Evolutionary conservation across 2,888 invertebrate genomes (phyloP).

Genomic region (Drosophila flavopinicola): DNA sequence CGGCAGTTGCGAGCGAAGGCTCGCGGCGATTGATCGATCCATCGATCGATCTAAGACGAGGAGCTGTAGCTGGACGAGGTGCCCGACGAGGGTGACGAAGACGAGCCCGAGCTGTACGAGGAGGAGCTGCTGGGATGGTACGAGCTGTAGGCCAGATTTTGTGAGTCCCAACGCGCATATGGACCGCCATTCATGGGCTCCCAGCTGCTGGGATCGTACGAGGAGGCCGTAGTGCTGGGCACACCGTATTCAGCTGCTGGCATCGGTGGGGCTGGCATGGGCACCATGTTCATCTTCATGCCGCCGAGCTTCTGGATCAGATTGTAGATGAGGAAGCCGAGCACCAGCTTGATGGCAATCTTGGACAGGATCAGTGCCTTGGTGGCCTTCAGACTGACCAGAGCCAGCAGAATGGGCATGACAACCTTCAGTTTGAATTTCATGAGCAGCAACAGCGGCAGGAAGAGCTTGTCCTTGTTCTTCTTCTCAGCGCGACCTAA

Average conservation of each 20-base stretch:
- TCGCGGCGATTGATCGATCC: too few relatives aligned
- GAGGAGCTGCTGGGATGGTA: conserved; percentile 89
- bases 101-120: conserved; percentile 85
- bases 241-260: conserved; percentile 89
- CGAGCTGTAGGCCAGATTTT: conserved; percentile 89
- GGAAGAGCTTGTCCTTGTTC: conserved; percentile 91
- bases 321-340: conserved; percentile 92
- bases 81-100: conserved; percentile 57
- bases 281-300: conserved; percentile 90
- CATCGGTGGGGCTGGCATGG: conserved; percentile 86
- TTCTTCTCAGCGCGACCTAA: conserved; percentile 91
- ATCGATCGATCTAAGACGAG: conserved; percentile 73
- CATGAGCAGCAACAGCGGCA: conserved; percentile 91
- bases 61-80: conserved; percentile 75
- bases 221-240: conserved; percentile 88
- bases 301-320: conserved; percentile 92
- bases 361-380: conserved; percentile 94
- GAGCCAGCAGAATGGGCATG: conserved; percentile 91
- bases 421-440: conserved; percentile 93
- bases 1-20: conserved; percentile 39
- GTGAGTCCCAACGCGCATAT: conserved; percentile 91
- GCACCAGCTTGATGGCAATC: conserved; percentile 91
- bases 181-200: conserved; percentile 90
- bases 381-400: conserved; percentile 92
- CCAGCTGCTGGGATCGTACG: conserved; percentile 89